Percentiles rank a stretch among this genome's conserved stretches.
These are phyloP conservation scores for Meda fulgida DNA, from an alignment of 2,797 vertebrate species.

Conservation along the genomic window DNA sequence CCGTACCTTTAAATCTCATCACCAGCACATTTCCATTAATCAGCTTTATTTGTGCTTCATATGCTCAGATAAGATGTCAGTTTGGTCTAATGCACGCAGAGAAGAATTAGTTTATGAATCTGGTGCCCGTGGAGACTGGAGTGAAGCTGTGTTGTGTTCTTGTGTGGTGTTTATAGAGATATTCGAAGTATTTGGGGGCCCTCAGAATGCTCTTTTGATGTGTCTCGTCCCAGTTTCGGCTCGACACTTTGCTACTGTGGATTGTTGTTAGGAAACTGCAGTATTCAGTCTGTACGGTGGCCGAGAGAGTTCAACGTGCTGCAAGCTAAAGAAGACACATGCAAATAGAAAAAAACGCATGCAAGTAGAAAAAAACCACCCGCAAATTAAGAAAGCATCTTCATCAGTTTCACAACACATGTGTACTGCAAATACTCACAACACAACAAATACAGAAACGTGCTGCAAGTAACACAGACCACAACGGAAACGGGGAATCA, in stretches of 20 bases:
- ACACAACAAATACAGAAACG: too few relatives aligned
- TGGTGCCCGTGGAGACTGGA: constrained; percentile 18
- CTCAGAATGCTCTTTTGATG: constrained; percentile 67
- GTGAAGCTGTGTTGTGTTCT: constrained; percentile 25
- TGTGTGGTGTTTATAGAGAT: constrained; percentile 38
- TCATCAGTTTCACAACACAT: too few relatives aligned
- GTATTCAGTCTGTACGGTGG: constrained; percentile 7
- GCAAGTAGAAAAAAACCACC: too few relatives aligned
- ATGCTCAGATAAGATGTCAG: constrained; percentile 39
- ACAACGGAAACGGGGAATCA: too few relatives aligned
- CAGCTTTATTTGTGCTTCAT: constrained; percentile 38
- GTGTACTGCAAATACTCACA: too few relatives aligned
- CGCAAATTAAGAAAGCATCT: too few relatives aligned
- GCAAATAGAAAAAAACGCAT: too few relatives aligned
- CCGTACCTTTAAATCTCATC: not conserved
- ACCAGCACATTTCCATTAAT: constrained; percentile 16
- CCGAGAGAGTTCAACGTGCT: too few relatives aligned
- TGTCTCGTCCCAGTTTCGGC: constrained; percentile 70
- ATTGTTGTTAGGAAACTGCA: constrained; percentile 65
- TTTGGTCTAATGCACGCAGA: constrained; percentile 11
- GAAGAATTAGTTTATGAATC: constrained; percentile 40
- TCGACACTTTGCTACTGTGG: constrained; percentile 66
- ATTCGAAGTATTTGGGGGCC: constrained; percentile 48
- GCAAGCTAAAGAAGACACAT: too few relatives aligned
- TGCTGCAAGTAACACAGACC: too few relatives aligned